These are phyloP conservation scores for Nomada ferruginata DNA, from an alignment of 2,888 invertebrate species.

Conservation along the genomic window DNA sequence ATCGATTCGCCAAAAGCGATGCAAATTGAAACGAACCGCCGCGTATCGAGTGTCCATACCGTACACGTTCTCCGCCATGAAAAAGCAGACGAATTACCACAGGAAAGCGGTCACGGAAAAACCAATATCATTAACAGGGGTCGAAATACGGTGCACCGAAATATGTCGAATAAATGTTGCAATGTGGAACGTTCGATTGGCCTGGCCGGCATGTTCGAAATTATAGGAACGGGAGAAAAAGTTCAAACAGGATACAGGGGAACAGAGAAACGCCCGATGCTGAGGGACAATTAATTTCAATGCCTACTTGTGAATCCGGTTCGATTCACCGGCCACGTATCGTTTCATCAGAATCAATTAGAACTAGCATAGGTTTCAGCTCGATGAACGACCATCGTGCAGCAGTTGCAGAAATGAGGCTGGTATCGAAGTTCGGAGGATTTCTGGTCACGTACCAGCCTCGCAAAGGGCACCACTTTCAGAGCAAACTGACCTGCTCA, in stretches of 20 bases:
- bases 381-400: not conserved
- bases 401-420: slow-evolving; percentile 1
- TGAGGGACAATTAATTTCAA: slow-evolving; percentile 5
- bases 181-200: not conserved
- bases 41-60: no score
- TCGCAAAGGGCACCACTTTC: not conserved
- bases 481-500: not conserved
- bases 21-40: no score
- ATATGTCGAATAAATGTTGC: not conserved
- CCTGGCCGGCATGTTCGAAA: not conserved
- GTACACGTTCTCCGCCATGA: no score
- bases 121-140: slow-evolving; percentile 3
- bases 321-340: slow-evolving; percentile 24
- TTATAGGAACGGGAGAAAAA: not conserved
- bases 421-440: slow-evolving; percentile 9
- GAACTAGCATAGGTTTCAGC: not conserved
- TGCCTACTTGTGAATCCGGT: slow-evolving; percentile 24
- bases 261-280: slow-evolving; percentile 1
- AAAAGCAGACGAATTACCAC: not conserved
- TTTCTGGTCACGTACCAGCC: slow-evolving; percentile 31
- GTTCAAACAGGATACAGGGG: not conserved
- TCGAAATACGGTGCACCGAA: not conserved
- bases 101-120: not conserved
- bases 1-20: no score
- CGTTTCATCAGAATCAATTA: slow-evolving; percentile 3